Conservation (phyloP, 2,113 vertebrate species). For the Raja brachyura region DNA sequence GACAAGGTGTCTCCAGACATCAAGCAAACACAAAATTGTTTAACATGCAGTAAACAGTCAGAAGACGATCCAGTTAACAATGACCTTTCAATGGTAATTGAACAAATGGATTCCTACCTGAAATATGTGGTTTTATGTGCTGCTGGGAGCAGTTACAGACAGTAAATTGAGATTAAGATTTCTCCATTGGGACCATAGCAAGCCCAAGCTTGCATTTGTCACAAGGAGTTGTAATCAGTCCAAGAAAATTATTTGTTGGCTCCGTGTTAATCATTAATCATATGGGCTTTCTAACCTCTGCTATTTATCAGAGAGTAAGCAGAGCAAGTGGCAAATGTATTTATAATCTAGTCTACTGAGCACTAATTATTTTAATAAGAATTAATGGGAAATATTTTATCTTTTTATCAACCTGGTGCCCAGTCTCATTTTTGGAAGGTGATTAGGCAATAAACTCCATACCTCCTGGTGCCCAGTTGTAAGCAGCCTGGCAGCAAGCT, state of each 20-base stretch:
- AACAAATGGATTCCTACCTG: slow-evolving; percentile 28
- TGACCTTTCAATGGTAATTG: slow-evolving; percentile 37
- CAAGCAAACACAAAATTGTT: background rate
- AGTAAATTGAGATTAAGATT: slow-evolving; percentile 26
- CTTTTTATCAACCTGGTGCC: background rate
- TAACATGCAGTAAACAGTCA: slow-evolving; percentile 19
- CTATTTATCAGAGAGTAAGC: background rate
- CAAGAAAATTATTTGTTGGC: background rate
- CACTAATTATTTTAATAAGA: background rate
- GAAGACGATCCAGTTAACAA: slow-evolving; percentile 30
- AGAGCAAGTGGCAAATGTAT: background rate
- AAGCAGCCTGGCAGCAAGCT: background rate
- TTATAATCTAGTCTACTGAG: background rate
- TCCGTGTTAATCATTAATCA: slow-evolving; percentile 33
- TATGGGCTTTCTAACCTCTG: slow-evolving; percentile 11
- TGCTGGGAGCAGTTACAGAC: background rate
- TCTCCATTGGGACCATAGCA: slow-evolving; percentile 24
- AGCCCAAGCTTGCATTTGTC: slow-evolving; percentile 31
- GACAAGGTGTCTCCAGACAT: background rate
- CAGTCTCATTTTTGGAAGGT: background rate
- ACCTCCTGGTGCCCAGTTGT: background rate
- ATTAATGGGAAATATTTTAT: background rate
- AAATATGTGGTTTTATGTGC: background rate
- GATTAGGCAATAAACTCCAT: background rate
- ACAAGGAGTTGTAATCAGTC: slow-evolving; percentile 12